Evolutionary conservation across 2,113 vertebrate genomes (phyloP).

Genomic region (Silurus meridionalis): DNA sequence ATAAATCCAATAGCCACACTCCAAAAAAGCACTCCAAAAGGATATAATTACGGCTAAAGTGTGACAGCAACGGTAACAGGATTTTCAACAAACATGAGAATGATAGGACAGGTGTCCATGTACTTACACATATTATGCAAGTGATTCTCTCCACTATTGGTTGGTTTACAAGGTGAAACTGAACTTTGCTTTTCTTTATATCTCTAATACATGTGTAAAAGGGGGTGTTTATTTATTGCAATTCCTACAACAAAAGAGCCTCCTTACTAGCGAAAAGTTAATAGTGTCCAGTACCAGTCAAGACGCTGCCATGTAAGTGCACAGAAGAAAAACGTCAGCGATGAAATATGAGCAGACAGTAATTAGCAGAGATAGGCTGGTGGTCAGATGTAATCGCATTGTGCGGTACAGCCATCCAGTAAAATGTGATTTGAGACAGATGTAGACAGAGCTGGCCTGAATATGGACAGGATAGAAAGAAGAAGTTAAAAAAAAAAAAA

Average conservation of each 20-base stretch:
- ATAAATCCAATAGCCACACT: not conserved
- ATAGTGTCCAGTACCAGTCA: conserved; percentile 18
- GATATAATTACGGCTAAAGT: too few species aligned
- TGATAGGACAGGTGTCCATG: not conserved
- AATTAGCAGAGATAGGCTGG: conserved; percentile 46
- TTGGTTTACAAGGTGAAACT: not conserved
- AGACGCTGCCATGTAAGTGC: conserved; percentile 32
- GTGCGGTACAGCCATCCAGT: conserved; percentile 58
- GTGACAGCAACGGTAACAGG: not conserved
- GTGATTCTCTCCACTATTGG: not conserved
- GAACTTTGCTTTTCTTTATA: not conserved
- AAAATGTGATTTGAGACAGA: conserved; percentile 68
- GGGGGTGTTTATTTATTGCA: not conserved
- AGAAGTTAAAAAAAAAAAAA: conserved; percentile 21
- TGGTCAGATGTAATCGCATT: conserved; percentile 65
- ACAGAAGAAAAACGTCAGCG: conserved; percentile 30
- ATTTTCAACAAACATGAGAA: not conserved
- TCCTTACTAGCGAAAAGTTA: not conserved
- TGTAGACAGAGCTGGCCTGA: conserved; percentile 59
- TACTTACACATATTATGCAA: not conserved
- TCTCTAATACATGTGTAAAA: not conserved
- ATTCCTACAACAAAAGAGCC: conserved; percentile 3
- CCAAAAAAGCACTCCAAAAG: not conserved
- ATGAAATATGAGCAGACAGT: conserved; percentile 43
- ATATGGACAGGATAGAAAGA: conserved; percentile 56